Evolutionary conservation across 1,140 invertebrate species (phyloP), one percentile per base, ranked within the genome.

Genomic region (Euwallacea similis): DNA sequence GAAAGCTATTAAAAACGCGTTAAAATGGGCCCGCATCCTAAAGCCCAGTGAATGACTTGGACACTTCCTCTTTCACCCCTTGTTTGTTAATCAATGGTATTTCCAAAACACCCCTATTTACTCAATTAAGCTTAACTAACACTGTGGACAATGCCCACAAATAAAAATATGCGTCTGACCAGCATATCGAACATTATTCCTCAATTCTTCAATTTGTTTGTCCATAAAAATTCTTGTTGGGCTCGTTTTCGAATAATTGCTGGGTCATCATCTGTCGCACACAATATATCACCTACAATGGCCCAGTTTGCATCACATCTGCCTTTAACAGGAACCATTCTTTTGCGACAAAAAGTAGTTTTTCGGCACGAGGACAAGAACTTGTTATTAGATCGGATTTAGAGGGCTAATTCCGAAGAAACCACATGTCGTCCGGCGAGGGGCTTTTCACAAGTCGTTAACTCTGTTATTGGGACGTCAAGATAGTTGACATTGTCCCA

Each of bases 31-130:
- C 69, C 69, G 69, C 69, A 71, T 71, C 69, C 69, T 47, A 56
- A 33, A 15, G 21, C 21, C 21, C 59, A 15, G 54, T 4, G 56
- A 15, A 55, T 63, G 59, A 62, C 60, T 64, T 64, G 42, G 10
- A 64, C 43, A 13, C 44, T 55, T 64, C 60, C 62, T 53, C 60
- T 66, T 50, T 47, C 59, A 60, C 62, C 69, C 69, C 69, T 60
- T 60, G 44, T 71, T 71, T 66, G 62, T 71, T 66, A 71, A 60
- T 71, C 63, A 59, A 60, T 61, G 63, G 7, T 71, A 71, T 71
- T 71, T 71, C 60, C 54, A 66, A 65, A 71, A 71, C 69, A 71
- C 69, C 69, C 69, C 56, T 71, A 71, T 71, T 71, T 71, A 66
- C 41, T 60, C 15, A 71, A 71, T 71, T 69, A 16, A 62, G 15